These are phyloP conservation scores for Podilymbus podiceps DNA, from an alignment of 2,113 vertebrate species.

Conservation along the genomic window DNA sequence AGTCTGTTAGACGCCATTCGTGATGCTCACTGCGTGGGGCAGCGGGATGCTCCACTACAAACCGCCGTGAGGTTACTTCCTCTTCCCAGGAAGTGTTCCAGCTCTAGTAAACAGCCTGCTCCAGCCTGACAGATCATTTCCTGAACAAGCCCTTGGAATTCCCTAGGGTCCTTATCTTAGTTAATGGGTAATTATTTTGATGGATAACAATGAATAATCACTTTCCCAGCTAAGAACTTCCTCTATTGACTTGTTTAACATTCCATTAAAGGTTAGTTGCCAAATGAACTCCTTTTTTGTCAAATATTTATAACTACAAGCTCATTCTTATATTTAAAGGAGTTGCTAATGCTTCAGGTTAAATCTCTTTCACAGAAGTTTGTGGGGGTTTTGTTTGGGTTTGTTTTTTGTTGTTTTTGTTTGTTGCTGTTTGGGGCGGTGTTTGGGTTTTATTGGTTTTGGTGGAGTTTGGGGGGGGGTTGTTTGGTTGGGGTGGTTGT, in stretches of 20 bases:
- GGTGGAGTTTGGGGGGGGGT: too few species aligned
- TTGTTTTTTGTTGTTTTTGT: too few species aligned
- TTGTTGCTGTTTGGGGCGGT: background rate
- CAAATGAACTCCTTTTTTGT: conserved; percentile 68
- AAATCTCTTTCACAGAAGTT: background rate
- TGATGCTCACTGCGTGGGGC: background rate
- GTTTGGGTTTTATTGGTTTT: too few species aligned
- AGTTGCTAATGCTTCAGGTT: conserved; percentile 28
- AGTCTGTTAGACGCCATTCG: fast-evolving
- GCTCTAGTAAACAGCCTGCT: conserved; percentile 45
- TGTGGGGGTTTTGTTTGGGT: background rate
- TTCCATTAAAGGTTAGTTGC: conserved; percentile 68
- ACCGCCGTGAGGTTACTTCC: conserved; percentile 57
- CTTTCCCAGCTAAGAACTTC: conserved; percentile 79
- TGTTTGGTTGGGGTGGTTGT: too few species aligned
- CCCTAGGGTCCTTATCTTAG: conserved; percentile 75
- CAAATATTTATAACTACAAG: conserved; percentile 53
- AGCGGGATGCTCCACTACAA: fast-evolving
- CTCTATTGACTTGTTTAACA: conserved; percentile 80
- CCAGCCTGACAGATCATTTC: conserved; percentile 71
- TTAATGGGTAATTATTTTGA: conserved; percentile 75
- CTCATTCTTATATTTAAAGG: conserved; percentile 60
- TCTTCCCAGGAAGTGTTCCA: conserved; percentile 70
- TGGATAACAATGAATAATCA: conserved; percentile 76
- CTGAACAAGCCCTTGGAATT: conserved; percentile 76